phyloP scores from a whole-genome alignment of 2,888 invertebrate species.

The Bruchidius siliquastri region DNA sequence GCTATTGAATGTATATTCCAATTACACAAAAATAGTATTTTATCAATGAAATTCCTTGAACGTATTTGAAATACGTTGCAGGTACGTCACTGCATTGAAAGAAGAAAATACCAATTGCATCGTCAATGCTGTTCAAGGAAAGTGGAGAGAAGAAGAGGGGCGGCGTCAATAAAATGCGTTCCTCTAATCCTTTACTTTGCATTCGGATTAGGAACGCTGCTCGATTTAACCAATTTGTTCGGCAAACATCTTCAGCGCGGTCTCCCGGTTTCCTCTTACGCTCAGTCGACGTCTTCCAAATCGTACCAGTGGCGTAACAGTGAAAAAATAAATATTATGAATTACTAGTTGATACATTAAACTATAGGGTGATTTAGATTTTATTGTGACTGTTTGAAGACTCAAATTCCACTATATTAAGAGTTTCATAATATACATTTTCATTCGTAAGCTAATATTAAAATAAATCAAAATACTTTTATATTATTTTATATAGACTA shows the following conservation, averaged over 20 bases:
- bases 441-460: too few species aligned
- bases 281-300: constrained; percentile 1
- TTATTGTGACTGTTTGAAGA: too few species aligned
- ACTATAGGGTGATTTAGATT: too few species aligned
- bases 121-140: constrained; percentile 2
- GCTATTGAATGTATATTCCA: too few species aligned
- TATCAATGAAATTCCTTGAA: too few species aligned
- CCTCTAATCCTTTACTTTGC: constrained; percentile 43
- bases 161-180: constrained; percentile 38
- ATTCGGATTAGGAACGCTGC: constrained; percentile 42
- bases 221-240: constrained; percentile 46
- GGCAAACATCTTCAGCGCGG: constrained; percentile 37
- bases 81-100: neutral
- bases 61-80: neutral
- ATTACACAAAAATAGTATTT: too few species aligned
- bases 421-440: too few species aligned
- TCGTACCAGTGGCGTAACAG: neutral
- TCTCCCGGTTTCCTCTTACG: constrained; percentile 3
- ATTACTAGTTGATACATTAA: neutral
- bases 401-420: too few species aligned
- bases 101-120: neutral
- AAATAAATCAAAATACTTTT: too few species aligned
- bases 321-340: neutral
- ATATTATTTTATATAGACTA: too few species aligned
- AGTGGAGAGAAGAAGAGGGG: constrained; percentile 17